Base-by-base conservation (phyloP, 2,797 vertebrate species). In the Rhinophrynus dorsalis region DNA sequence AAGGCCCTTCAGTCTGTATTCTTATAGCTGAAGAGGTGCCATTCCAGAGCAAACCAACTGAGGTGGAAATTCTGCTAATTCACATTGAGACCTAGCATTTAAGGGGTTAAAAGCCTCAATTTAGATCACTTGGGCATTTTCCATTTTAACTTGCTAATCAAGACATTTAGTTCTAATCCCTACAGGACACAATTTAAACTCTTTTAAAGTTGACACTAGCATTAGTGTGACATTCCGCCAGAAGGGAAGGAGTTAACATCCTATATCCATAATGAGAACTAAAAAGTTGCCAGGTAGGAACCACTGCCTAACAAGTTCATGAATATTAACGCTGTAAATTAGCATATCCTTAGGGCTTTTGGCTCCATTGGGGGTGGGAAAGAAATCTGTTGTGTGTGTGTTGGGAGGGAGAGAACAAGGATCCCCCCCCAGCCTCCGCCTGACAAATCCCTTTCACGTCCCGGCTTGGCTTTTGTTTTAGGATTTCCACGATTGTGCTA, bases 381-480 rank as follows among this genome's bases (percentile, higher is more conserved):
- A 63, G n/a, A 59, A 66, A 67, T 67, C 54, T 67, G 38, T 54
- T 56, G 52, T 45, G 52, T 64, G 45, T 44, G 56, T 18, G 58
- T 2, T 6, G 26, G 27, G 13, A 24, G 37, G 27, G 59, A 27
- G 60, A 40, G 73, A 68, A 68, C 73, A 55, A 67, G 48, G 38
- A 37, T 27, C 37, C 7, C n/a, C 21, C 40, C 50, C 20, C 62
- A 61, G 45, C 75, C 56, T 61, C 57, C 48, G 60, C 57, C 64
- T 77, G 52, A 40, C 75, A 15, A 64, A 59, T 67, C 75, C 69
- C 47, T 74, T 71, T 62, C 58, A 55, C 33, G 32, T 50, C 68
- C 30, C 27, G 11, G 26, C 32, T 52, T 26, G 45, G 74, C 54
- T 66, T 73, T 73, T 73, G 69, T 73, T 73, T 73, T 66, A 71